Percentiles rank a stretch among this genome's conserved stretches.
phyloP scores from a whole-genome alignment of 2,797 vertebrate species.

The Sebastes vulpes region DNA sequence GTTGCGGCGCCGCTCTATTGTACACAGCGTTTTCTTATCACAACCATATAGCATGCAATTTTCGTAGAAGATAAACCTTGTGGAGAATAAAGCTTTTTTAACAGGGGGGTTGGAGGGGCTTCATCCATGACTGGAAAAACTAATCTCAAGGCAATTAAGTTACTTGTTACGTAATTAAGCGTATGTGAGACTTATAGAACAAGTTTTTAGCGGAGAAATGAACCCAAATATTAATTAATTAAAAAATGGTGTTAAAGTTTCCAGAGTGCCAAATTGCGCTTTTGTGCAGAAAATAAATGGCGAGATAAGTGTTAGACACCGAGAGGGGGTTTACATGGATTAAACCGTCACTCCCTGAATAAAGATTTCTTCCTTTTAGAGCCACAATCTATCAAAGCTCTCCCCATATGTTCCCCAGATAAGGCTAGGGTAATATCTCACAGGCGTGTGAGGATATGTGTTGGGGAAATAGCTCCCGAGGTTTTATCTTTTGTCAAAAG shows the following conservation, averaged over 20 bases:
- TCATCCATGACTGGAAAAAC: conserved; percentile 67
- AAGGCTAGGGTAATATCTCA: conserved; percentile 68
- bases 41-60: not conserved
- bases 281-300: conserved; percentile 28
- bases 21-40: conserved; percentile 22
- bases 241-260: conserved; percentile 43
- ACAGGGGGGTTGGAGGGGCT: not conserved
- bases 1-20: not conserved
- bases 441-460: conserved; percentile 40
- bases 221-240: conserved; percentile 50
- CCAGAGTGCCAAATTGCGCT: conserved; percentile 1
- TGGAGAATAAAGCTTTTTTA: conserved; percentile 22
- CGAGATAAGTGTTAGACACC: conserved; percentile 30
- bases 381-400: conserved; percentile 61
- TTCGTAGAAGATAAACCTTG: conserved; percentile 41
- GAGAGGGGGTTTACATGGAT: conserved; percentile 59
- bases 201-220: conserved; percentile 45
- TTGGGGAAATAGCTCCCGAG: conserved; percentile 36
- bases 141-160: conserved; percentile 73
- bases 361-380: conserved; percentile 59
- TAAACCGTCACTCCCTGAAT: conserved; percentile 58
- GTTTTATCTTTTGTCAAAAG: conserved; percentile 71
- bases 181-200: conserved; percentile 50
- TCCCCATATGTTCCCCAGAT: conserved; percentile 64
- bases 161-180: conserved; percentile 66